Evolutionary conservation across 2,888 invertebrate species (phyloP), one percentile per base, ranked within the genome.

Genomic region (Cryptocheilus praepositus): DNA sequence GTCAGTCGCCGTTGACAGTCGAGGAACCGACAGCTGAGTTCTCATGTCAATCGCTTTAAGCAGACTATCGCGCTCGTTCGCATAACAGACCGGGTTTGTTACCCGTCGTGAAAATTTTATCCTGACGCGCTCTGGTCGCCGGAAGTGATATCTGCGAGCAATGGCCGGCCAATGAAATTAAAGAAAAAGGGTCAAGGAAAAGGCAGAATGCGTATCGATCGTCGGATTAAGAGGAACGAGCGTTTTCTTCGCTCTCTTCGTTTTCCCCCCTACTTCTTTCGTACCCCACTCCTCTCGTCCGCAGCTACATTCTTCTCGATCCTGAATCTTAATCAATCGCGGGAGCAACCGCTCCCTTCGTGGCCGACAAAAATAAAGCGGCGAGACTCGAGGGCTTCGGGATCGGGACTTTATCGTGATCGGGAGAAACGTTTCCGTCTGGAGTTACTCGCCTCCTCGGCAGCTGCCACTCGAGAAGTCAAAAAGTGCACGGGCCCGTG

Each of bases 391-490:
- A 45, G 57, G 70, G 25, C 15, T 11, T 28, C 1, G 44, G 51
- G 51, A 60, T 61, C 64, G 28, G 43, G 55, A n/a, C 55, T 63
- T 73, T 74, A 82, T 78, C 78, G 61, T 59, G 80, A 77, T 81
- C 67, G 69, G 60, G 64, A 56, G 57, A 57, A 69, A 43, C 64
- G 65, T 71, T 80, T 69, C 67, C 69, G 71, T 69, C 64, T 66
- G 64, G 65, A 65, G 66, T 57, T 71, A 21, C 69, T 61, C 61
- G 68, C 61, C 59, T 61, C 56, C 72, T 53, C 57, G 66, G 71
- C 71, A 75, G 73, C 75, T 69, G 76, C 75, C 75, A 74, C 70
- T 71, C 65, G 71, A 78, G 69, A 64, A 64, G 59, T 74, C 74
- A 58, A 61, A 66, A 73, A 64, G 67, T 63, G 15, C 54, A 43